Percentiles rank a stretch among this genome's conserved stretches.
These are phyloP conservation scores for Sesia bembeciformis DNA, from an alignment of 2,888 invertebrate species.

Conservation along the genomic window DNA sequence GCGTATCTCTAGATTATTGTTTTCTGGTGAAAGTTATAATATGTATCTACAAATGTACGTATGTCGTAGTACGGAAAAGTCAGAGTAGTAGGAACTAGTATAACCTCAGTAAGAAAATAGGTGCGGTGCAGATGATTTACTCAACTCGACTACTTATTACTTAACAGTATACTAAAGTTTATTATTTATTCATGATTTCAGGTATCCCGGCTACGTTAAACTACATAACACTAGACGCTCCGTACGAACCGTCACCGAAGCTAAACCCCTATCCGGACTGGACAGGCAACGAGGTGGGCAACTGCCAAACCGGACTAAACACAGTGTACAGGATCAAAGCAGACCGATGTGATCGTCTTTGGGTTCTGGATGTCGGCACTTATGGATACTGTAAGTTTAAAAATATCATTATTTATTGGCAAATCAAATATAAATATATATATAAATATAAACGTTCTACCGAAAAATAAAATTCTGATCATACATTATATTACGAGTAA, in stretches of 20 bases:
- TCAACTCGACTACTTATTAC: too few relatives aligned
- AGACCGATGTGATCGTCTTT: conserved; percentile 85
- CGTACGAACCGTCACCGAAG: conserved; percentile 80
- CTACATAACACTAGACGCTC: conserved; percentile 81
- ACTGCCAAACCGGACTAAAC: conserved; percentile 82
- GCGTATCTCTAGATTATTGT: too few relatives aligned
- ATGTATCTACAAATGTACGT: too few relatives aligned
- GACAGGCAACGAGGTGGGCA: conserved; percentile 82
- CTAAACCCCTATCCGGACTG: conserved; percentile 86
- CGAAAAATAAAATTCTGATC: not conserved
- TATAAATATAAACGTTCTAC: not conserved
- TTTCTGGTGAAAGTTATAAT: too few relatives aligned
- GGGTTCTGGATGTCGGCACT: conserved; percentile 89
- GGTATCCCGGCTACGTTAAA: conserved; percentile 88
- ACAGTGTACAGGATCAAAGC: conserved; percentile 87
- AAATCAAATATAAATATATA: not conserved
- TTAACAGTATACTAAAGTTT: not conserved
- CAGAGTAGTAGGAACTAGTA: too few relatives aligned
- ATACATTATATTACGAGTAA: too few relatives aligned
- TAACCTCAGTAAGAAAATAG: too few relatives aligned
- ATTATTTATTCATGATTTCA: conserved; percentile 31
- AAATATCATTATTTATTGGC: not conserved
- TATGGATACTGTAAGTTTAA: conserved; percentile 79
- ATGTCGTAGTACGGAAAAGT: too few relatives aligned
- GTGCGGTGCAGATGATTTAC: too few relatives aligned